These are phyloP conservation scores for Malurus leucopterus DNA, from an alignment of 2,797 vertebrate species.

Conservation along the genomic window DNA sequence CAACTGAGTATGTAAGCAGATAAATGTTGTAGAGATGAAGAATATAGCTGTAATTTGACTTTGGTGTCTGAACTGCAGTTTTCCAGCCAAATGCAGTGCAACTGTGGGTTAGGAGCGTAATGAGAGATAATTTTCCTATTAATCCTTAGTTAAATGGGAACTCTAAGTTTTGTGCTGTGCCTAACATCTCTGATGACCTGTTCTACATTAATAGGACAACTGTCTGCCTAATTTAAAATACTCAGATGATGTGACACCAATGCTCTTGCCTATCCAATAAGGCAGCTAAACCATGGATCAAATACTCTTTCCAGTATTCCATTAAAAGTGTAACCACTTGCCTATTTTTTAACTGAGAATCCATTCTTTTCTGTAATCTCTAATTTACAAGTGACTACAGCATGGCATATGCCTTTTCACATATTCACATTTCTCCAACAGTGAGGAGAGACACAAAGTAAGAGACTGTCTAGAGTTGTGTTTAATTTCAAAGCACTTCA, in stretches of 20 bases:
- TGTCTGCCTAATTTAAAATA: background rate
- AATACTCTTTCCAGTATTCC: background rate
- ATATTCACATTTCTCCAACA: background rate
- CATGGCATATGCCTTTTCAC: background rate
- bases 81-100: background rate
- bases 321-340: background rate
- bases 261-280: background rate
- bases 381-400: background rate
- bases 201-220: background rate
- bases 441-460: background rate
- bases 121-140: background rate
- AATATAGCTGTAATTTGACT: background rate
- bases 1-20: background rate
- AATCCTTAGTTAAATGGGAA: background rate
- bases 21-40: background rate
- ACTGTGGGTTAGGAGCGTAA: background rate
- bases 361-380: background rate
- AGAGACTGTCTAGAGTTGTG: background rate
- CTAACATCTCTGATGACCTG: background rate
- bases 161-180: background rate
- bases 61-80: background rate
- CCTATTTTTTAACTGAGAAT: background rate
- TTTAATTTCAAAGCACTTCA: background rate
- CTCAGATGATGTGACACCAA: background rate
- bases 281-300: background rate